Conservation (phyloP, 2,888 invertebrate genomes). For the Sisyra nigra region DNA sequence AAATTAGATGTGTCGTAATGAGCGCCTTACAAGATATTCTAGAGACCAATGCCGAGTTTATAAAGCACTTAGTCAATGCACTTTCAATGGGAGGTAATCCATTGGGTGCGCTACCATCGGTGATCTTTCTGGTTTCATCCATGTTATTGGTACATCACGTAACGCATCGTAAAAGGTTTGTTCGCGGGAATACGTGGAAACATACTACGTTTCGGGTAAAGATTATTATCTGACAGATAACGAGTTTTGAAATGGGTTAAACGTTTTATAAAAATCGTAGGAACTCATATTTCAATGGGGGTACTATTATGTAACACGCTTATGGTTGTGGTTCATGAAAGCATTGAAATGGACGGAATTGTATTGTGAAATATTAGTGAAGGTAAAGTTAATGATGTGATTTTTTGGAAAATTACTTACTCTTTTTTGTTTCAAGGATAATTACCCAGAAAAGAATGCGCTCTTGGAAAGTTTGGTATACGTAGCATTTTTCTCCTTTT, state of each 20-base stretch:
- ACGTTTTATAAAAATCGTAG: slow-evolving; percentile 14
- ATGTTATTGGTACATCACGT: slow-evolving; percentile 4
- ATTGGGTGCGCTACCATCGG: not conserved
- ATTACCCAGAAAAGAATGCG: too few species aligned
- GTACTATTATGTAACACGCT: slow-evolving; percentile 19
- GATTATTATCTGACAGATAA: too few species aligned
- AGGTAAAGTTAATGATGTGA: slow-evolving; percentile 12
- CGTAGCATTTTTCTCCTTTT: slow-evolving; percentile 9
- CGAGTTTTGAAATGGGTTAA: too few species aligned
- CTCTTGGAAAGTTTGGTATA: not conserved
- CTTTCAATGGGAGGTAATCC: not conserved
- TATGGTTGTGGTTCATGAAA: slow-evolving; percentile 21
- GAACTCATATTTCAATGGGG: slow-evolving; percentile 22
- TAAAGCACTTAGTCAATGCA: not conserved
- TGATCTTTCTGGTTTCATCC: not conserved
- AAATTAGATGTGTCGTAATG: not conserved
- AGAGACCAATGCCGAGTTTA: not conserved
- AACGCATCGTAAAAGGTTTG: not conserved
- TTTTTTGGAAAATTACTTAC: not conserved
- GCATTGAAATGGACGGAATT: slow-evolving; percentile 13
- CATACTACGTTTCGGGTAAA: slow-evolving; percentile 1
- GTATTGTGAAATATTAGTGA: slow-evolving; percentile 13
- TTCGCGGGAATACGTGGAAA: not conserved
- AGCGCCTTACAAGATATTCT: not conserved
- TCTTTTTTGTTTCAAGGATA: not conserved